Conservation (phyloP, 2,113 vertebrate genomes). For the Mesitornis unicolor region DNA sequence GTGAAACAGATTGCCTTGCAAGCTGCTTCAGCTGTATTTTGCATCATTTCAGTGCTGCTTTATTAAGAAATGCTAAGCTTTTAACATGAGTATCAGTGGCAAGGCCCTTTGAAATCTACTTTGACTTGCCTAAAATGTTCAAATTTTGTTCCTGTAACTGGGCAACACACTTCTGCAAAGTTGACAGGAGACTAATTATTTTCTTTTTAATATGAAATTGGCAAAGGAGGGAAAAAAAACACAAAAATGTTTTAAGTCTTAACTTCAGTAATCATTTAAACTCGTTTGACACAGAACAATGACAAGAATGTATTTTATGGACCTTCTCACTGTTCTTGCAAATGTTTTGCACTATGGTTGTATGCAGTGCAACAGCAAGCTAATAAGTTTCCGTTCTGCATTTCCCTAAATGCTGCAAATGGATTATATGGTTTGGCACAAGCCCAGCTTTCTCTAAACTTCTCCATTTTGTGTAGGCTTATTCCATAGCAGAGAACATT, state of each 20-base stretch:
- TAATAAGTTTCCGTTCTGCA: slow-evolving; percentile 36
- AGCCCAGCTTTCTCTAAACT: slow-evolving; percentile 49
- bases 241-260: not conserved
- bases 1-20: slow-evolving; percentile 54
- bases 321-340: slow-evolving; percentile 41
- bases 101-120: slow-evolving; percentile 29
- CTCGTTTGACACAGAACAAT: not conserved
- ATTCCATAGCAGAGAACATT: slow-evolving; percentile 67
- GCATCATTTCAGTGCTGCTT: slow-evolving; percentile 44
- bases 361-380: not conserved
- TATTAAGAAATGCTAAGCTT: slow-evolving; percentile 45
- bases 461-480: slow-evolving; percentile 63
- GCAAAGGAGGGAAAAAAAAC: not conserved
- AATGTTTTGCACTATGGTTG: not conserved
- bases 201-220: not conserved
- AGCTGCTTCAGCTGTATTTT: slow-evolving; percentile 50
- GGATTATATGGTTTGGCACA: slow-evolving; percentile 57
- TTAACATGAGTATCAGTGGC: slow-evolving; percentile 16
- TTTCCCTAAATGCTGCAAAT: slow-evolving; percentile 60
- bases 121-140: not conserved
- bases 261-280: not conserved
- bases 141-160: not conserved
- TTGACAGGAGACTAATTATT: not conserved
- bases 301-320: not conserved
- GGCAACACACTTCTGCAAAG: not conserved